phyloP scores from a whole-genome alignment of 2,113 vertebrate species.

The Triplophysa siluroides region DNA sequence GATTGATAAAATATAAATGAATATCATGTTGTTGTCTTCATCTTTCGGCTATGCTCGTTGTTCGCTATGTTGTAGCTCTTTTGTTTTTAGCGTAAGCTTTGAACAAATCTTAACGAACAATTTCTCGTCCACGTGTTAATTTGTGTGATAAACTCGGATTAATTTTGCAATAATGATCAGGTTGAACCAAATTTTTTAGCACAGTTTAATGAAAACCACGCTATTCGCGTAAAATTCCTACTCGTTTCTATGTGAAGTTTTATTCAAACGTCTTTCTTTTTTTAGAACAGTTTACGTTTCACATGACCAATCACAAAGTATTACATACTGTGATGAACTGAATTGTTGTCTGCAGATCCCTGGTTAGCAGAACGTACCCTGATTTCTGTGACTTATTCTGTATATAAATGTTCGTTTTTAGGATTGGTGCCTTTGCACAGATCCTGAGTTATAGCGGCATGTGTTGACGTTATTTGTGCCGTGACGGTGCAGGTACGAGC shows the following conservation, averaged over 20 bases:
- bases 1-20: no score
- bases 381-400: not conserved
- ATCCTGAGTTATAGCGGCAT: conserved; percentile 1
- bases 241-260: not conserved
- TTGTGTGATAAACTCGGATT: no score
- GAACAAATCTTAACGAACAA: no score
- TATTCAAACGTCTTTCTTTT: no score
- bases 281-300: no score
- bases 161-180: no score
- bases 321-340: not conserved
- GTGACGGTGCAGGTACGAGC: conserved; percentile 10
- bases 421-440: conserved; percentile 18
- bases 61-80: no score
- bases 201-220: not conserved
- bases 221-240: not conserved
- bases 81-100: no score
- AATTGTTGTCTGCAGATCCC: not conserved
- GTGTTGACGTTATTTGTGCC: conserved; percentile 15
- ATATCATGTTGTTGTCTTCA: no score
- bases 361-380: conserved; percentile 34
- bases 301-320: not conserved
- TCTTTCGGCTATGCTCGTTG: no score
- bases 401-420: conserved; percentile 1
- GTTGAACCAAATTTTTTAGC: not conserved
- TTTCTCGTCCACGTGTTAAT: no score